Base-by-base conservation (phyloP, 2,797 vertebrate genomes). In the Falco novaeseelandiae region DNA sequence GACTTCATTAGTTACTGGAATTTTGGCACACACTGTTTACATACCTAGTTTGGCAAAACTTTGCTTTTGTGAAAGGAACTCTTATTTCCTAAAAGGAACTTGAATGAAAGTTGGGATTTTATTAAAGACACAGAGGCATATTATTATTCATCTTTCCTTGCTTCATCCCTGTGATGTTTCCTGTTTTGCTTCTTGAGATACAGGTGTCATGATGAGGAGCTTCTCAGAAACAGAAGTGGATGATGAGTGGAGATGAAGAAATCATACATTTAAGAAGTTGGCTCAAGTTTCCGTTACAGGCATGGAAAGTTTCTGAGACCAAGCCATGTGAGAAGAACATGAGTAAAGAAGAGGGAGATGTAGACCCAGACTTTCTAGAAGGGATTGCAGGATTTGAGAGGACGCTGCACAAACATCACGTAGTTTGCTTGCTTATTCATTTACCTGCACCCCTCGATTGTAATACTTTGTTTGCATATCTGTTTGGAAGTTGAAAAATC, bases 151-250 rank as follows among this genome's bases (percentile, higher is more conserved):
- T 90, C 89, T 92, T 97, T 96, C 96, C 94, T 96, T 97, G 92
- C 95, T 97, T 97, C 96, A 96, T 95, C 88, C 95, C 92, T 97
- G 96, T 97, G 96, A 97, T 97, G 97, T 96, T 97, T 97, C 97
- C 96, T 97, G 92, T 97, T 97, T 97, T 97, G 96, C 97, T 97
- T 97, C 97, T 97, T 96, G 95, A 97, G 97, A 97, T 97, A 96
- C 96, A 97, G 97, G 97, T 97, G 93, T 97, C 96, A 97, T 95
- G 96, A 96, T 97, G 96, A 97, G 97, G 94, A 97, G 94, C 96
- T 91, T 97, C 96, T 97, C 95, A 97, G 96, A 89, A 95, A 95
- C 89, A 96, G 97, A 97, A 96, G 97, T 96, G 97, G 96, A 97
- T 94, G 97, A 96, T 97, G 97, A 97, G 94, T 95, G 96, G 94